Base-by-base conservation (phyloP, 1,140 invertebrate species). In the Drosophila nebulosa region DNA sequence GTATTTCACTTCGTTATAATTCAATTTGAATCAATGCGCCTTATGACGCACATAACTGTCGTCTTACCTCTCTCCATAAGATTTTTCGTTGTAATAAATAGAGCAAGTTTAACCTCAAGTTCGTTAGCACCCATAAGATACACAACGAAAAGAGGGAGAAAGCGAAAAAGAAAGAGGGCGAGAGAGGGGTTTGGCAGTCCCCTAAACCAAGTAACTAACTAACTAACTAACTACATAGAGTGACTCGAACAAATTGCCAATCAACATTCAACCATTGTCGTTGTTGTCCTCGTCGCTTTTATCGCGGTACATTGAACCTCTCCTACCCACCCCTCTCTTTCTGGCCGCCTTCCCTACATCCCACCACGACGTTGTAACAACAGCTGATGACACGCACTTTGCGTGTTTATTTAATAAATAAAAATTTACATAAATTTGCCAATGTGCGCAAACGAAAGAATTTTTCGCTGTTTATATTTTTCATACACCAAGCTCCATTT, bases 381-480 rank as follows among this genome's bases (percentile, higher is more conserved):
- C 73, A 75, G 64, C 72, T 68, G 78, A 74, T 67, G 76, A 73
- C 77, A 85, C 81, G 79, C 83, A 88, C 71, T 83, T 83, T 81
- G 78, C 74, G 70, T 86, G 83, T 83, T 89, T 88, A 86, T 89
- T 86, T 69, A 89, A 88, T 86, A 83, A 88, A 86, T 86, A 79
- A 39, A 83, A 83, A 86, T 86, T 86, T 86, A 69, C 83, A 86
- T 88, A 76, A 72, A 85, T 84, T 85, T 85, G 68, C 67, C 61
- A 79, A 78, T 62, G 77, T 57, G 59, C 24, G 24, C 24, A 24
- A 24, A 12, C 35, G 16, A 51, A 52, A 58, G 9, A 58, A 52
- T 39, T 18, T 12, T 21, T 32, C n/a, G 30, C 30, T 10, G 18
- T 16, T 42, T 18, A 10, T 46, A 21, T 46, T 46, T 46, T 46